Conservation (phyloP, 2,888 invertebrate species). For the Embidobia sp. region DNA sequence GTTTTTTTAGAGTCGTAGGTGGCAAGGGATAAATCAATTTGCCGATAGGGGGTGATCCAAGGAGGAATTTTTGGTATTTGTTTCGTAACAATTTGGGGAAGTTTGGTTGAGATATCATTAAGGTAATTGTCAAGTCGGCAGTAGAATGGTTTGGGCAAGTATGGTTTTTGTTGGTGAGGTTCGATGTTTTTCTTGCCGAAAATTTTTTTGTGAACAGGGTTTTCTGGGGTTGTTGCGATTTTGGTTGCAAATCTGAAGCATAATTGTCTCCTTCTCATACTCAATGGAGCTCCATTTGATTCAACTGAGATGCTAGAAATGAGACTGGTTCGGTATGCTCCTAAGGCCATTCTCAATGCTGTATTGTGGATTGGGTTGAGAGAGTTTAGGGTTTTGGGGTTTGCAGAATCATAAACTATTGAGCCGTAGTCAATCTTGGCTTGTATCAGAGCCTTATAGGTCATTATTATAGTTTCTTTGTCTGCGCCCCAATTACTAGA, state of each 20-base stretch:
- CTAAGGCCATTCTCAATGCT: not conserved
- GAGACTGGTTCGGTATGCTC: slow-evolving; percentile 4
- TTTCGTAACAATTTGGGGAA: not conserved
- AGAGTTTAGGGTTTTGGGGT: not conserved
- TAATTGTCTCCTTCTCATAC: not conserved
- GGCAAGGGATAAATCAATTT: too few species aligned
- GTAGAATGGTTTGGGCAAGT: slow-evolving; percentile 10
- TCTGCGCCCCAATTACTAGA: slow-evolving; percentile 44
- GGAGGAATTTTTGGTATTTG: not conserved
- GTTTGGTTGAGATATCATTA: not conserved
- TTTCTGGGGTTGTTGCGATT: not conserved
- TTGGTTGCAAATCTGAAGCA: not conserved
- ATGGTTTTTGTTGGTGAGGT: not conserved
- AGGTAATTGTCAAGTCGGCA: not conserved
- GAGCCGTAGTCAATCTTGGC: slow-evolving; percentile 65
- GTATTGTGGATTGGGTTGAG: not conserved
- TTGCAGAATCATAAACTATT: slow-evolving; percentile 16
- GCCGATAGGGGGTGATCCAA: too few species aligned
- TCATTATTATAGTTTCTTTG: slow-evolving; percentile 20
- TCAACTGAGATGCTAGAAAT: not conserved
- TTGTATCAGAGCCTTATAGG: slow-evolving; percentile 43
- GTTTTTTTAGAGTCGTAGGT: not conserved
- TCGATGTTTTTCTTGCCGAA: not conserved
- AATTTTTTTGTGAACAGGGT: not conserved
- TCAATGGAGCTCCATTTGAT: not conserved